Base-by-base conservation (phyloP, 2,113 vertebrate genomes). In the Scomber scombrus region DNA sequence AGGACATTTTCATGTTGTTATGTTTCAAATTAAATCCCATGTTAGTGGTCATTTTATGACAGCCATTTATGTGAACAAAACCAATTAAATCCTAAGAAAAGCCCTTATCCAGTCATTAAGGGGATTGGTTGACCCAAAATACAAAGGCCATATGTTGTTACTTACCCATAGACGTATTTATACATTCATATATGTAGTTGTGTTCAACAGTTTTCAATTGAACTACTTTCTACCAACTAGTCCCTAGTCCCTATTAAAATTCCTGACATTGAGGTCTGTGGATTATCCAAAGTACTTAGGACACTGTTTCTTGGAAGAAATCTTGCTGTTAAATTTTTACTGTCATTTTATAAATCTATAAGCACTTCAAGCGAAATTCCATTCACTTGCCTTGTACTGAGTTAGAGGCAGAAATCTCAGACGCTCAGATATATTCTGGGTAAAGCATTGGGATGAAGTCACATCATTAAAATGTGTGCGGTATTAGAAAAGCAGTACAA, bases 201-300 rank as follows among this genome's bases (percentile, higher is more conserved):
- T 76, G 52, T 57, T 64, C 12, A 61, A 71, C 67, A 2, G 46
- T 64, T 71, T 81, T 71, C 61, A 74, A 51, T 80, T 56, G 58
- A 77, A n/a, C 43, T 63, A 46, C 50, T 79, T 78, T 66, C 49
- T 19, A 67, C 26, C 19, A 65, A n/a, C n/a, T n/a, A n/a, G n/a
- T n/a, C n/a, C n/a, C 67, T 34, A 26, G 40, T 68, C 65, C 68
- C 60, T 63, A 52, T 85, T 73, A 63, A 86, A 77, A 72, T 86
- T 79, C 75, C 67, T 21, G 31, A 63, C 14, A 54, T 16, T 55
- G 54, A 3, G 58, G 12, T 57, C 45, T 50, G 73, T 68, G 65
- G 56, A 84, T 81, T 75, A 63, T 67, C 52, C 40, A 31, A 29
- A 51, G 52, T n/a, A 64, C 78, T 23, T 51, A 64, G 46, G 62